Evolutionary conservation across 2,113 vertebrate species (phyloP), one percentile per base, ranked within the genome.

Genomic region (Phylloscopus whistleri): DNA sequence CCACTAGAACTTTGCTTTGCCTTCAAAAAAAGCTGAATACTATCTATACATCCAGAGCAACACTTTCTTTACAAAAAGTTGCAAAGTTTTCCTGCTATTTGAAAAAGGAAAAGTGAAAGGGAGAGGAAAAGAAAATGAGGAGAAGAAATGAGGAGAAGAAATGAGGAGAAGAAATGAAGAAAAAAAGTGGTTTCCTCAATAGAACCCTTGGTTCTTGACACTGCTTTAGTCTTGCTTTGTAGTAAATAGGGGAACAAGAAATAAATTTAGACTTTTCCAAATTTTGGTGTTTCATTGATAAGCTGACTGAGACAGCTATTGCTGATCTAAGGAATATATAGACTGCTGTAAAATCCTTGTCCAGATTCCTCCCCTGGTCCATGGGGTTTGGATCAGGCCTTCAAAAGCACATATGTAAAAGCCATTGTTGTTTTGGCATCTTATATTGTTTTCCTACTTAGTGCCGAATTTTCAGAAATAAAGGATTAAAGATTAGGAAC

Each of bases 401-500:
- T 76, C 48, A 27, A 49, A 66, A 77, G 23, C 23, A 6, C 1
- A 9, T 5, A 58, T 24, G 9, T 62, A 79, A 82, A 91, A 89
- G 8, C 11, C 14, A 26, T 69, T 66, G 75, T 63, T 78, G 15
- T 70, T 93, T 85, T 83, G 24, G 15, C 15, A 63, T 85, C 37
- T 87, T 82, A 18, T 16, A 26, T 70, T 93, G 49, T 86, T 97
- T 95, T 59, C 51, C 82, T 91, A 66, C 39, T 91, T 83, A 62
- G 24, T 27, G 48, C 11, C 0, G 2, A 95, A 91, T 93, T 90
- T 91, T 91, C 51, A 90, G 67, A 94, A 93, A 86, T 41, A 90
- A 77, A 77, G 55, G 67, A 95, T 90, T 91, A 90, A 87, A 94
- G 70, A 94, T 91, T 94, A 94, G n/a, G 62, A 91, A 35, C 18